Conservation (phyloP, 1,140 invertebrate genomes). For the Drosophila grimshawi region DNA sequence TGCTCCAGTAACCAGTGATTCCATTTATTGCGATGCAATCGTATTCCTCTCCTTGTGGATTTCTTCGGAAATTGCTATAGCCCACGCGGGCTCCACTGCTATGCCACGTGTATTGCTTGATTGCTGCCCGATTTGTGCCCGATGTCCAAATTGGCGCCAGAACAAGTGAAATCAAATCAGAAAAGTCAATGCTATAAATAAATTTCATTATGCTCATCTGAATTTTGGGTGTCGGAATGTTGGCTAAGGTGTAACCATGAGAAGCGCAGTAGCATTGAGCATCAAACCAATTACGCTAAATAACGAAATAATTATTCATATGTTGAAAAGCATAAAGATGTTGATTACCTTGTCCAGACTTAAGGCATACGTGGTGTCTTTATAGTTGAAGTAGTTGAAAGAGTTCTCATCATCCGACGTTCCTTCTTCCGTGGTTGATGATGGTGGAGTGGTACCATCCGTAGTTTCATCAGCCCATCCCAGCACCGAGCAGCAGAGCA, state of each 20-base stretch:
- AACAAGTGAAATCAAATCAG: neutral
- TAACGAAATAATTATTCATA: neutral
- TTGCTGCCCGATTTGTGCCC: neutral
- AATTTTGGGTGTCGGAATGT: neutral
- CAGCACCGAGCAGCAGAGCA: slow-evolving; percentile 13
- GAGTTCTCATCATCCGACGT: too few relatives aligned
- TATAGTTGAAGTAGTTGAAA: neutral
- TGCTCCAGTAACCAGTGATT: slow-evolving; percentile 4
- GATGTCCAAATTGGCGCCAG: slow-evolving; percentile 5
- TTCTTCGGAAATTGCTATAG: neutral
- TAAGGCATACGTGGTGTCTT: neutral
- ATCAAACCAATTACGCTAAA: slow-evolving; percentile 20
- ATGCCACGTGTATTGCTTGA: slow-evolving; percentile 5
- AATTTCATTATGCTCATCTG: neutral
- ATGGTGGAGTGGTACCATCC: neutral
- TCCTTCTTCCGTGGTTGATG: neutral
- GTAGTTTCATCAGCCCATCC: slow-evolving; percentile 7
- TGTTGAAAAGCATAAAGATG: neutral
- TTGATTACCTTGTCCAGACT: neutral
- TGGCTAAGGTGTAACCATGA: neutral
- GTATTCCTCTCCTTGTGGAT: neutral
- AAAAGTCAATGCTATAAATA: neutral
- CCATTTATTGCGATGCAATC: slow-evolving; percentile 4
- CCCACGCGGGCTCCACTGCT: neutral
- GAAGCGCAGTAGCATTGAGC: slow-evolving; percentile 10